Conservation (phyloP, 2,797 vertebrate genomes). For the Melanotaenia nigrans region DNA sequence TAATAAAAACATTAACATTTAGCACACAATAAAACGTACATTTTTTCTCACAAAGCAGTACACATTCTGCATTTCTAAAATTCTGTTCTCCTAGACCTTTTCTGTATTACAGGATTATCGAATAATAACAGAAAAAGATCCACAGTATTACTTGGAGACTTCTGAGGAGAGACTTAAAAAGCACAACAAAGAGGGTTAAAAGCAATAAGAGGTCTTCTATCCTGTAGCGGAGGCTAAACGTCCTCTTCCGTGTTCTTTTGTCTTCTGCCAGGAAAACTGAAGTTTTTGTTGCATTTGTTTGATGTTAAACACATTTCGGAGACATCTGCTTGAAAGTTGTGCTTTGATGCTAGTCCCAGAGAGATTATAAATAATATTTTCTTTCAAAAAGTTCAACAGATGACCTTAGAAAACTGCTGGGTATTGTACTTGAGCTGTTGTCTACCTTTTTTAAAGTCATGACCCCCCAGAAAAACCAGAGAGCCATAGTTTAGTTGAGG, state of each 20-base stretch:
- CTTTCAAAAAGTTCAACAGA: not conserved
- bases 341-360: not conserved
- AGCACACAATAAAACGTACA: too few relatives aligned
- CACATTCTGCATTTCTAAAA: not conserved
- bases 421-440: not conserved
- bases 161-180: constrained; percentile 20
- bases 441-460: not conserved
- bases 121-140: constrained; percentile 2
- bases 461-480: not conserved
- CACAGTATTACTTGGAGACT: constrained; percentile 15
- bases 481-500: not conserved
- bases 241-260: constrained; percentile 2
- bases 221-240: constrained; percentile 7
- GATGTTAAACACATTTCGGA: constrained; percentile 10
- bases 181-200: constrained; percentile 13
- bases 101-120: constrained; percentile 10
- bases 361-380: not conserved
- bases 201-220: constrained; percentile 11
- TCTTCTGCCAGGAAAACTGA: not conserved
- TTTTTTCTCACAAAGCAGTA: constrained; percentile 1
- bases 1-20: not conserved
- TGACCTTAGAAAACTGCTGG: not conserved
- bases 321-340: constrained; percentile 13
- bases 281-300: constrained; percentile 10
- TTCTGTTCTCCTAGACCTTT: not conserved